These are phyloP conservation scores for Ailuropoda melanoleuca DNA, from an alignment of 2,113 vertebrate genomes.

Conservation along the genomic window DNA sequence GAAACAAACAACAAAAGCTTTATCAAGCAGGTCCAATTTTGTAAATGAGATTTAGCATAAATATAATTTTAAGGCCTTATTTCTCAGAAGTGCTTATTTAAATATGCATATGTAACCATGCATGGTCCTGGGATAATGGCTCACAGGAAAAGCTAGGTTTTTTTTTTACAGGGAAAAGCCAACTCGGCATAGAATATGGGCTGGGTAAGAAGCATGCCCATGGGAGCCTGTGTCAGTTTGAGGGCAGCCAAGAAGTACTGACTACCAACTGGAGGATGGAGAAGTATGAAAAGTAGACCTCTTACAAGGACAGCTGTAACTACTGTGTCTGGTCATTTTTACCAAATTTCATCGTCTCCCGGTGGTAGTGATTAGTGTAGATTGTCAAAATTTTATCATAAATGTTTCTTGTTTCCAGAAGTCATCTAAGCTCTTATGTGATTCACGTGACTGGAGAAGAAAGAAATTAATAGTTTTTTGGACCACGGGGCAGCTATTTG, in stretches of 20 bases:
- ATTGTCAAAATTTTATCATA: slow-evolving; percentile 33
- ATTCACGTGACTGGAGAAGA: not conserved
- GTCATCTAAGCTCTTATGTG: not conserved
- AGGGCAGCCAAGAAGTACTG: not conserved
- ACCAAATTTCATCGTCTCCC: not conserved
- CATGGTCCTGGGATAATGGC: not conserved
- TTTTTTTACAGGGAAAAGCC: not conserved
- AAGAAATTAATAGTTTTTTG: slow-evolving; percentile 22
- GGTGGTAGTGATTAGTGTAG: not conserved
- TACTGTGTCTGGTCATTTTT: not conserved
- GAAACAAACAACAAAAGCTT: not conserved
- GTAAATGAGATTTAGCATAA: not conserved
- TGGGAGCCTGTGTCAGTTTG: not conserved
- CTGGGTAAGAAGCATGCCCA: not conserved
- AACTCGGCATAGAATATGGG: not conserved
- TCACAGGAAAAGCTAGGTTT: not conserved
- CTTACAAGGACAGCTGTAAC: not conserved
- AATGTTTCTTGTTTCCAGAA: not conserved
- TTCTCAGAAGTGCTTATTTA: slow-evolving; percentile 19
- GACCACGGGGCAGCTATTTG: not conserved
- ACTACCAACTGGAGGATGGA: not conserved
- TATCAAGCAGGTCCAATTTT: not conserved
- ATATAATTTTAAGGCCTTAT: slow-evolving; percentile 37
- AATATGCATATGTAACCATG: not conserved
- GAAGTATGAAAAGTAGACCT: not conserved